phyloP scores from a whole-genome alignment of 1,140 invertebrate genomes.

The Danaus plexippus region DNA sequence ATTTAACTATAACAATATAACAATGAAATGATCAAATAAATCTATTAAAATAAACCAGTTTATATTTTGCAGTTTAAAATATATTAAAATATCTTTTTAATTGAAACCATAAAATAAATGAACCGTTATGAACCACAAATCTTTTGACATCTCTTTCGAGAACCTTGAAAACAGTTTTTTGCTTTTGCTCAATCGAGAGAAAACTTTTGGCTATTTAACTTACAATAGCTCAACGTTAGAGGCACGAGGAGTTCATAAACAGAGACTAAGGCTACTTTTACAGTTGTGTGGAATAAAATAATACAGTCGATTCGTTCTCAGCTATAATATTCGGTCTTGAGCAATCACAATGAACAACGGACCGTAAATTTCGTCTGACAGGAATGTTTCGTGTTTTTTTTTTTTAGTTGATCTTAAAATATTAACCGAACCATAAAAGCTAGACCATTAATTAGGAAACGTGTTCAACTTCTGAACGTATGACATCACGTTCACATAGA shows the following conservation, averaged over 20 bases:
- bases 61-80: neutral
- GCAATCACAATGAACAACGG: constrained; percentile 54
- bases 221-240: constrained; percentile 26
- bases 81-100: neutral
- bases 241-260: constrained; percentile 22
- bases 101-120: constrained; percentile 4
- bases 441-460: constrained; percentile 61
- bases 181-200: constrained; percentile 20
- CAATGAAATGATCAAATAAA: too few species aligned
- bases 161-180: constrained; percentile 18
- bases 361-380: constrained; percentile 54
- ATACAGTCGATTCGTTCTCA: constrained; percentile 55
- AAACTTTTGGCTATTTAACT: constrained; percentile 20
- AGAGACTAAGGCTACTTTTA: constrained; percentile 17
- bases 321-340: constrained; percentile 38
- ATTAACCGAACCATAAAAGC: constrained; percentile 50
- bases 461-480: constrained; percentile 35
- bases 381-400: constrained; percentile 61
- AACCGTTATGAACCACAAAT: constrained; percentile 13
- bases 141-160: constrained; percentile 16
- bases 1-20: too few species aligned
- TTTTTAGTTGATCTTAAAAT: constrained; percentile 52
- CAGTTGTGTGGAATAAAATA: constrained; percentile 16
- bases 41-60: too few species aligned
- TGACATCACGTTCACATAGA: constrained; percentile 59